Percentiles rank a stretch among this genome's conserved stretches.
phyloP scores from a whole-genome alignment of 2,797 vertebrate genomes.

The Rousettus madagascariensis region DNA sequence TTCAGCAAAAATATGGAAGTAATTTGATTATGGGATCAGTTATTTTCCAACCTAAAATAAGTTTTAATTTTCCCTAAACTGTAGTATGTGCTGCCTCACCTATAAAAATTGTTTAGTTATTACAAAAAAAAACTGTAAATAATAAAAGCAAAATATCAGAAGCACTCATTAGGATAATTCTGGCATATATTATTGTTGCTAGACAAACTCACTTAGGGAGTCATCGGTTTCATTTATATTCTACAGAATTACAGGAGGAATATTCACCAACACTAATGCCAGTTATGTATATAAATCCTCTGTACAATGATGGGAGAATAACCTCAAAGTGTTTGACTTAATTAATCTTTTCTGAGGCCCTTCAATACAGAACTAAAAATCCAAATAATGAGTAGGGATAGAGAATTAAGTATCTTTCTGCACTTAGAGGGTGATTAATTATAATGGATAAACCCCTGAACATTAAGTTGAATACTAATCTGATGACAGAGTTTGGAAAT shows the following conservation, averaged over 20 bases:
- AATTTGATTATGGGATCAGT: background rate
- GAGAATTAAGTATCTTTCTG: constrained; percentile 78
- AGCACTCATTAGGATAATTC: background rate
- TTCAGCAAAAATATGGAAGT: background rate
- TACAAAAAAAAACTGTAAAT: background rate
- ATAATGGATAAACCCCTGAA: constrained; percentile 74
- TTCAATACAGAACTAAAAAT: constrained; percentile 76
- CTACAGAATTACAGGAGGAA: constrained; percentile 53
- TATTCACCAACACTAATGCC: constrained; percentile 55
- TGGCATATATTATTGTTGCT: background rate
- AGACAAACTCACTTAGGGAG: constrained; percentile 39
- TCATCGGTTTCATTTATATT: background rate
- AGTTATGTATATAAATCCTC: constrained; percentile 70
- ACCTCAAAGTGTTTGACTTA: constrained; percentile 75
- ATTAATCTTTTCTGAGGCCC: constrained; percentile 77
- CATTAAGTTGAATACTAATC: constrained; percentile 80
- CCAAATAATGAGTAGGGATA: constrained; percentile 80
- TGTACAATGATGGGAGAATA: constrained; percentile 69
- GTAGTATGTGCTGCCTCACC: background rate
- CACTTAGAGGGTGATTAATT: constrained; percentile 81
- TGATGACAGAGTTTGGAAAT: constrained; percentile 73
- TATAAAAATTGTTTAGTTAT: background rate
- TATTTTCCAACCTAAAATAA: background rate
- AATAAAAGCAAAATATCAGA: background rate
- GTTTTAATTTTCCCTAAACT: background rate